Base-by-base conservation (phyloP, 2,888 invertebrate species). In the Protodeltote pygarga region DNA sequence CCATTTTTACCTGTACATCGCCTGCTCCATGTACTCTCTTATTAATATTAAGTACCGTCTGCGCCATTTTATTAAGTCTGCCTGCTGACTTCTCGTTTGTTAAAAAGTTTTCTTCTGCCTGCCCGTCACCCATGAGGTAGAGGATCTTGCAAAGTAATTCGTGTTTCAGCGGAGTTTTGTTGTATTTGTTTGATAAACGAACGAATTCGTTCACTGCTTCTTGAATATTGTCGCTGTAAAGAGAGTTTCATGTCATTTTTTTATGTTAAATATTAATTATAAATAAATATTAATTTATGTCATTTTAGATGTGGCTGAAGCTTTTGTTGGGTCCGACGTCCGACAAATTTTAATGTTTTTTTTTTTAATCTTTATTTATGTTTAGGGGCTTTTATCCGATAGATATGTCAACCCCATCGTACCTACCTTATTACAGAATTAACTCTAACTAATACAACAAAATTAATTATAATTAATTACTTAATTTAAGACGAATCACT, bases 81-180 rank as follows among this genome's bases (percentile, higher is more conserved):
- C 79, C 79, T 8, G 83, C 79, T 0, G 65, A 44, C 40, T 77
- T 82, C 63, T 87, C 87, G 23, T 79, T 80, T 2, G 45, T 72
- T 0, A 85, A 28, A 61, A 87, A 89, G 15, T 64, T 75, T 0
- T 87, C 88, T 31, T 89, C 91, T 0, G 80, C 67, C 0, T 75
- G 68, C 0, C 85, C 87, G 4, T 89, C 89, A 47, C 79, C 79
- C 81, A 85, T 82, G 3, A 70, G 38, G 4, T 37, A 51, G 6
- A 91, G 52, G 38, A 92, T 79, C 28, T 73, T 79, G 44, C 85
- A 85, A 2, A 95, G 70, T 0, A 96, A 55, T 77, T 95, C 95
- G 58, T 94, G 93, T 68, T 94, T 94, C 5, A 95, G 74, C 0
- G 95, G 95, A 0, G 95, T 94, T 59, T 93, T 93, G 37, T 89